phyloP scores from a whole-genome alignment of 1,140 invertebrate species.

The Neodiprion virginianus region DNA sequence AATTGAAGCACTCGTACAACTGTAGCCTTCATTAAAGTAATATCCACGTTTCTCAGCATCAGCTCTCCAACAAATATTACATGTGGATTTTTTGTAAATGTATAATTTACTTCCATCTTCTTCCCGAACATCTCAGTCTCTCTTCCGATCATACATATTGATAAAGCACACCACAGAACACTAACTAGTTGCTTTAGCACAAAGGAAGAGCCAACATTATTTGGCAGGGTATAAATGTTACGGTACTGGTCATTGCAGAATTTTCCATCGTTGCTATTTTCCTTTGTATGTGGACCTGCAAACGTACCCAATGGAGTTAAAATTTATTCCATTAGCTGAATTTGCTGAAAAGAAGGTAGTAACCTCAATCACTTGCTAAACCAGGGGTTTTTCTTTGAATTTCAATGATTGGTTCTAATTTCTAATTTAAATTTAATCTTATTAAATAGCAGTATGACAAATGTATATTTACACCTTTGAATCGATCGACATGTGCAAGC shows the following conservation, averaged over 20 bases:
- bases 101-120: background rate
- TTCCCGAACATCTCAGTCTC: background rate
- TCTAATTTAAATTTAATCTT: background rate
- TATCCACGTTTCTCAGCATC: background rate
- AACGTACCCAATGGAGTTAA: background rate
- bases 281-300: background rate
- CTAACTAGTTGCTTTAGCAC: background rate
- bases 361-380: background rate
- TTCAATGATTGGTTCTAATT: background rate
- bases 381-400: background rate
- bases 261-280: background rate
- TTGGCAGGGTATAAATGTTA: background rate
- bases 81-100: background rate
- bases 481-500: background rate
- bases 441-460: background rate
- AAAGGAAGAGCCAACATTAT: background rate
- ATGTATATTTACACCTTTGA: background rate
- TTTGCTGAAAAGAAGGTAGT: background rate
- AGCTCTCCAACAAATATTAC: background rate
- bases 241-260: background rate
- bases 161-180: background rate
- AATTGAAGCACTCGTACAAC: background rate
- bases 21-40: background rate
- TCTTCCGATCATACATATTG: background rate
- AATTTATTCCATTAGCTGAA: too few species aligned